Base-by-base conservation (phyloP, 2,797 vertebrate genomes). In the Brachymystax lenok region DNA sequence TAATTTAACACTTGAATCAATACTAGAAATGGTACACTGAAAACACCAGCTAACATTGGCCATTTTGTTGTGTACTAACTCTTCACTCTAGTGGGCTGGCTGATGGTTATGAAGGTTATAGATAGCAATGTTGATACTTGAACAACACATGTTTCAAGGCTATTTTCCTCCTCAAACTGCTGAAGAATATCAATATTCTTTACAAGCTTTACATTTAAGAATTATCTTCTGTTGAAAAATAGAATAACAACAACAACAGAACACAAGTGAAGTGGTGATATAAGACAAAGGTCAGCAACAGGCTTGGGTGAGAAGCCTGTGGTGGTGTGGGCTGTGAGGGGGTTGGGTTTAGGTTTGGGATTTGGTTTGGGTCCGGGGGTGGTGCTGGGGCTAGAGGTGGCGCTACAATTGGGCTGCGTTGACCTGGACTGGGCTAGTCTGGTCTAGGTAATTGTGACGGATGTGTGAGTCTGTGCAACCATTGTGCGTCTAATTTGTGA, bases 401-500 rank as follows among this genome's bases (percentile, higher is more conserved):
- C 8, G 5, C 5, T 59, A n/a, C 7, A n/a, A 59, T 16, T n/a
- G 54, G 21, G 21, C 21, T 24, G 59, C 7, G 21, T 61, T 24
- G 59, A 27, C 50, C 10, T 59, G 56, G 56, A 59, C 56, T 59
- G 2, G 16, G 16, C 5, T 64, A 5, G 51, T 59, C 27, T 71
- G 69, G 30, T 61, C 69, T 74, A 72, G 24, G 56, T 51, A 74
- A 76, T 66, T 35, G 56, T 72, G 77, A 68, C 1, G 66, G 74
- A 77, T 61, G 56, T 75, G 56, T 69, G 71, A 54, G 21, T 63
- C 21, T 63, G 21, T 61, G 21, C 59, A 10, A n/a, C 56, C 56
- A 59, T 59, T 63, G 21, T 63, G 59, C 10, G 3, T 10, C n/a
- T 63, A 67, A 59, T 74, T 33, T 80, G 74, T 71, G 79, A 80